A percentile compares a stretch with the other conserved stretches of the same genome.
Conservation (phyloP, 2,888 invertebrate genomes). For the Apantesis nais region DNA sequence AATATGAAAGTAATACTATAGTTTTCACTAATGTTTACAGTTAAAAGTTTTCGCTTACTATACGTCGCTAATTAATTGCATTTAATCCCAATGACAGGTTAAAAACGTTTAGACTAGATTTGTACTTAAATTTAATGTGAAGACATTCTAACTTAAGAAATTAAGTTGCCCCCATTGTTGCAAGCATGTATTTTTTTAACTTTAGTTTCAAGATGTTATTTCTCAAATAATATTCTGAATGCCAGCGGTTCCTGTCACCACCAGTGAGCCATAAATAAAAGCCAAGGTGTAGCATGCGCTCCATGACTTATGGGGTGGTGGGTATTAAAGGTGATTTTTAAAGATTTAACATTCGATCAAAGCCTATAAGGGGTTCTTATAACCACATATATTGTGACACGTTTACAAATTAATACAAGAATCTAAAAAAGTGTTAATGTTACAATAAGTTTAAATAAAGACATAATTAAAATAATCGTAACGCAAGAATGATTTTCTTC, state of each 20-base stretch:
- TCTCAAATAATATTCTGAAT: slow-evolving; percentile 16
- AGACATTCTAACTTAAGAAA: neutral
- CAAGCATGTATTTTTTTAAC: neutral
- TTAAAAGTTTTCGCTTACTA: no score
- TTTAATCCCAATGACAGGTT: neutral
- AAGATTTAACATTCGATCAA: slow-evolving; percentile 37
- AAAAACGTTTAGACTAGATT: no score
- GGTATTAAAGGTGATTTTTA: slow-evolving; percentile 39
- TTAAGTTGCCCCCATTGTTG: neutral
- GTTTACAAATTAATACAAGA: neutral
- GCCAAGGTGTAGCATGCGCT: slow-evolving; percentile 56
- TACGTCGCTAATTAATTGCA: neutral
- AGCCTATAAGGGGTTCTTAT: slow-evolving; percentile 37
- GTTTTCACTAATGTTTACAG: neutral
- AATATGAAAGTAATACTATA: no score
- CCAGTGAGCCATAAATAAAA: slow-evolving; percentile 64
- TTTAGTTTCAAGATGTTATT: slow-evolving; percentile 5
- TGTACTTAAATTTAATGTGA: no score
- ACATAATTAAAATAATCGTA: neutral
- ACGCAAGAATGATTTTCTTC: neutral
- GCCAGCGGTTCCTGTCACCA: slow-evolving; percentile 48
- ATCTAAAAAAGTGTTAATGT: neutral
- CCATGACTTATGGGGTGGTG: slow-evolving; percentile 56
- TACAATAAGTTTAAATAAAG: no score
- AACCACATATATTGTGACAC: slow-evolving; percentile 25